Base-by-base conservation (phyloP, 2,888 invertebrate genomes). In the Agrotis clavis region DNA sequence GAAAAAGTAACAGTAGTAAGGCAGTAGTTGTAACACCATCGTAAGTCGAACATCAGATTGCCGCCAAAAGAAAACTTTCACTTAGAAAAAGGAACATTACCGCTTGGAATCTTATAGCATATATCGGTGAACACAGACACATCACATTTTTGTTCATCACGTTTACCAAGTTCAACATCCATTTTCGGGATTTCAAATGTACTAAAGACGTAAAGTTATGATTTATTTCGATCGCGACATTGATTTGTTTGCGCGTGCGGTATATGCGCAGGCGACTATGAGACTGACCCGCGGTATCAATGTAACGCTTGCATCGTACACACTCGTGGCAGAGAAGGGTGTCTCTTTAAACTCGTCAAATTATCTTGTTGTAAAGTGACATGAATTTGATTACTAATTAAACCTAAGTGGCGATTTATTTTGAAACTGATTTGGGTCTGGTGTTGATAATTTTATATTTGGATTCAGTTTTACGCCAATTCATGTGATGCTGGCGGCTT, bases 101-200 rank as follows among this genome's bases (percentile, higher is more conserved):
- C 79, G 62, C 86, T 85, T n/a, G 84, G 70, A 48, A 88, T 69
- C 72, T 71, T 86, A 69, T 73, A 92, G 50, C 64, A 72, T 59
- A 93, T 65, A 70, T 91, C 88, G 70, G 85, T 69, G 77, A 92
- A 93, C 66, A 90, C 88, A 41, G 83, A 77, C 62, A 82, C 81
- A 59, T 77, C 83, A 79, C 77, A 62, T 30, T 77, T 75, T 6
- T 11, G 25, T 59, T 79, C 69, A 68, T 76, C 73, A 60, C 62
- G 13, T 14, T 57, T 67, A 18, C 88, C 90, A n/a, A 73, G 81
- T 87, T 92, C 91, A 1, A 89, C 57, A 59, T 90, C 89, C 91
- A 92, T 91, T 69, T 76, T 74, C 19, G 25, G 16, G 16, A 59
- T 21, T 51, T 18, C 30, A 78, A 53, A 41, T 25, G 4, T 14